phyloP scores from a whole-genome alignment of 2,797 vertebrate genomes.

The Sorex maritimensis region DNA sequence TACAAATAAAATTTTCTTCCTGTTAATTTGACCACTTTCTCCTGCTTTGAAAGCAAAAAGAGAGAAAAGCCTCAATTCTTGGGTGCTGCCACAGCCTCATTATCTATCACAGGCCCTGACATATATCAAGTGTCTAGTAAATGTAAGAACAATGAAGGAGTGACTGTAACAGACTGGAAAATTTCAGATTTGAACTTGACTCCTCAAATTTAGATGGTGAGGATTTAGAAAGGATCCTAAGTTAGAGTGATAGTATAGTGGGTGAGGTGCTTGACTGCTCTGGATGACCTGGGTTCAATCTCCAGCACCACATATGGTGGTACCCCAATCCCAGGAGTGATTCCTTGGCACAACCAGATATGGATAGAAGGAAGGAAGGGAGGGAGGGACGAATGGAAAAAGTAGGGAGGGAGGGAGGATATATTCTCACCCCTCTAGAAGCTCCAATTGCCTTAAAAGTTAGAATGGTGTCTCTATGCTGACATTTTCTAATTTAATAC shows the following conservation, averaged over 20 bases:
- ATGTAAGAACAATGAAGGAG: neutral
- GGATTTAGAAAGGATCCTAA: constrained; percentile 1
- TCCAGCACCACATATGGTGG: too few species aligned
- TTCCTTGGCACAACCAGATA: too few species aligned
- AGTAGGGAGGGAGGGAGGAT: too few species aligned
- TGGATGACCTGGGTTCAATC: too few species aligned
- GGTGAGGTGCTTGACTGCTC: too few species aligned
- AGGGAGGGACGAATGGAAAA: too few species aligned
- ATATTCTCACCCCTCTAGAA: neutral
- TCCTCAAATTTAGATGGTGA: neutral
- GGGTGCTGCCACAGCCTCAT: neutral
- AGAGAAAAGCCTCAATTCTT: neutral
- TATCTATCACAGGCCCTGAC: neutral
- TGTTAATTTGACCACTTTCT: constrained; percentile 8
- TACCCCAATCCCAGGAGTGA: too few species aligned
- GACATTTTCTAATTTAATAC: too few species aligned
- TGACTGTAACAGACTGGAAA: neutral
- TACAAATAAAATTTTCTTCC: too few species aligned
- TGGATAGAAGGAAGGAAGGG: too few species aligned
- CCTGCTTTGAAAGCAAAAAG: neutral
- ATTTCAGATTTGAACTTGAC: neutral
- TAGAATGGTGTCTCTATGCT: constrained; percentile 12
- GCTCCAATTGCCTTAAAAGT: constrained; percentile 1
- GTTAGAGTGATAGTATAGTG: too few species aligned
- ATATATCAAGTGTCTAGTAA: neutral